A percentile compares a stretch with the other conserved stretches of the same genome.
Conservation (phyloP, 2,113 vertebrate species). For the Poeciliopsis turrubarensis region DNA sequence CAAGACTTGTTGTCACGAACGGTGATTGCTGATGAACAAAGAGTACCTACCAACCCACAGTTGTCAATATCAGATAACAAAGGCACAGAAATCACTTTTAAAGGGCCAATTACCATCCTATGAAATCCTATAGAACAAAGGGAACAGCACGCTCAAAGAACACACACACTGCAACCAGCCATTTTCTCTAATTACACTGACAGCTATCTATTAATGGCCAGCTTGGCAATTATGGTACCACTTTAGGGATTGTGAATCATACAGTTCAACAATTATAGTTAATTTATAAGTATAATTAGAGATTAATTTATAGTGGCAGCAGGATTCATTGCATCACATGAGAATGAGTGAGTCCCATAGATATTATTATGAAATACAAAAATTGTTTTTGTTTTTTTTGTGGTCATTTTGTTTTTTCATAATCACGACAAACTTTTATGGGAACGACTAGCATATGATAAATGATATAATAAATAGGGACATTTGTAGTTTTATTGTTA, state of each 20-base stretch:
- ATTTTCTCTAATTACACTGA: slow-evolving; percentile 32
- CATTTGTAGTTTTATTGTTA: too few species aligned
- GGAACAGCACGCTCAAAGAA: not conserved
- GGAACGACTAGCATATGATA: too few species aligned
- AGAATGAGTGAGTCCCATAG: not conserved
- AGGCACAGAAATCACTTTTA: not conserved
- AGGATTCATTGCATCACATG: slow-evolving; percentile 9
- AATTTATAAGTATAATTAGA: slow-evolving; percentile 36
- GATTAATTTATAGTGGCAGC: not conserved
- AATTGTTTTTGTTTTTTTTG: too few species aligned
- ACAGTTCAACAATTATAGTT: slow-evolving; percentile 13
- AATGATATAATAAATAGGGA: too few species aligned
- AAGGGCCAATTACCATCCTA: too few species aligned
- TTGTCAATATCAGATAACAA: not conserved
- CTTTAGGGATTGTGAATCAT: slow-evolving; percentile 14
- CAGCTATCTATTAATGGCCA: not conserved
- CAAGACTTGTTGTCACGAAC: not conserved
- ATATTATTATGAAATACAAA: too few species aligned
- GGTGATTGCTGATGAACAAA: not conserved
- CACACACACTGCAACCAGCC: slow-evolving; percentile 4
- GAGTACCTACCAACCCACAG: too few species aligned
- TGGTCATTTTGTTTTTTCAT: too few species aligned
- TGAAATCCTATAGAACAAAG: not conserved
- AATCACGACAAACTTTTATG: too few species aligned
- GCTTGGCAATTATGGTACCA: slow-evolving; percentile 2